Percentiles rank a stretch among this genome's conserved stretches.
phyloP scores from a whole-genome alignment of 2,888 invertebrate species.

The Aromia moschata region DNA sequence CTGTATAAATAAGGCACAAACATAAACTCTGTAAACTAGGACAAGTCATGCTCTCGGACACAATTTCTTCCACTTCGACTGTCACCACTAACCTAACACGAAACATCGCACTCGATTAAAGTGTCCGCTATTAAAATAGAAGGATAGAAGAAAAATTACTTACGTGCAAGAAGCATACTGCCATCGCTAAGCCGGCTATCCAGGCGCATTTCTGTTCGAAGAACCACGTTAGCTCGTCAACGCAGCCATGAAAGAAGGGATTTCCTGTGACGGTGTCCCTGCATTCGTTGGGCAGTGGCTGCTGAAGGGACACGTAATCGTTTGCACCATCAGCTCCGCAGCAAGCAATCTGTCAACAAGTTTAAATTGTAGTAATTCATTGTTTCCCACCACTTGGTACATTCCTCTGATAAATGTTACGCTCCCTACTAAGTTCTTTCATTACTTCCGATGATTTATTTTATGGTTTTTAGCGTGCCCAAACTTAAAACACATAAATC shows the following conservation, averaged over 20 bases:
- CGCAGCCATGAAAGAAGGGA: slow-evolving; percentile 88
- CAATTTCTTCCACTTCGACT: background rate
- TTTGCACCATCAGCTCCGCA: slow-evolving; percentile 88
- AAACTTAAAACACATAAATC: slow-evolving; percentile 21
- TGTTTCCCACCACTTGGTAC: slow-evolving; percentile 32
- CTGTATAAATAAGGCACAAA: no score
- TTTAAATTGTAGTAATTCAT: slow-evolving; percentile 37
- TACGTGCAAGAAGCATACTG: slow-evolving; percentile 81
- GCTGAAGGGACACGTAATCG: slow-evolving; percentile 80
- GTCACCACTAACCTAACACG: background rate
- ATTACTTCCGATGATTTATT: slow-evolving; percentile 35
- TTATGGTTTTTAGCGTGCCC: slow-evolving; percentile 19
- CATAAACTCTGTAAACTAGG: no score
- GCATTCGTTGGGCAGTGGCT: slow-evolving; percentile 85
- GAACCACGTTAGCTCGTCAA: slow-evolving; percentile 89
- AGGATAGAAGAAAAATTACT: slow-evolving; percentile 58
- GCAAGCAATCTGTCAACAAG: slow-evolving; percentile 77
- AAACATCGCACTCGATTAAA: background rate
- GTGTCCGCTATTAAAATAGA: background rate
- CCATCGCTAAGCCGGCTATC: slow-evolving; percentile 82
- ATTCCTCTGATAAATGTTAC: slow-evolving; percentile 33
- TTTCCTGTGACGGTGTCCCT: slow-evolving; percentile 89
- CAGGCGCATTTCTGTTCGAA: slow-evolving; percentile 84
- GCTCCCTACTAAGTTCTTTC: slow-evolving; percentile 32
- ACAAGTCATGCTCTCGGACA: background rate